Conservation (phyloP, 2,113 vertebrate genomes). For the Antechinus flavipes region DNA sequence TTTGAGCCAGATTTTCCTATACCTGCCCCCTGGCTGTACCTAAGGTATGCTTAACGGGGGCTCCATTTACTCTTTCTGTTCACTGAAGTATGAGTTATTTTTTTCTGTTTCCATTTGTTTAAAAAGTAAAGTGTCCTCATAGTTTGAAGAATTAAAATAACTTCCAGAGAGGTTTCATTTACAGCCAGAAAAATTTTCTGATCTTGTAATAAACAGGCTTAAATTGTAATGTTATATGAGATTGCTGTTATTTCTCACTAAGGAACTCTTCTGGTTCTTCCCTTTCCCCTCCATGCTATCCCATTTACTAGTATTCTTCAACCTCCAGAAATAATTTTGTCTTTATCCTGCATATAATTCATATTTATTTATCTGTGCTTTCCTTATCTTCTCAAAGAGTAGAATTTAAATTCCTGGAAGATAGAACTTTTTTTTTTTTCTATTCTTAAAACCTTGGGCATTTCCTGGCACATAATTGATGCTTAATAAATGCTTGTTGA, state of each 20-base stretch:
- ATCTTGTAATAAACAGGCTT: background rate
- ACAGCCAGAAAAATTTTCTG: background rate
- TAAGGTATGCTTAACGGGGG: background rate
- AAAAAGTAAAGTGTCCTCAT: background rate
- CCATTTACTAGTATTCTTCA: background rate
- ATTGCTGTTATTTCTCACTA: background rate
- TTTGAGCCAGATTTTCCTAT: constrained; percentile 6
- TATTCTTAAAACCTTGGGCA: background rate
- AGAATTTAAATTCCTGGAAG: background rate
- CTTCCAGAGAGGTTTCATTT: background rate
- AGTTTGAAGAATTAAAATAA: background rate
- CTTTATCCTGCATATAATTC: background rate
- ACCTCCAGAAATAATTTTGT: background rate
- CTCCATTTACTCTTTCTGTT: background rate
- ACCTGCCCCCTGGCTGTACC: background rate
- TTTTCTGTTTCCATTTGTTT: background rate
- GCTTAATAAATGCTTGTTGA: background rate
- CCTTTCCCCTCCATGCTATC: too few relatives aligned
- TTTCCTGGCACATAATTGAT: background rate
- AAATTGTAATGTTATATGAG: background rate
- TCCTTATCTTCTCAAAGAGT: background rate
- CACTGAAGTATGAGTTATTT: background rate
- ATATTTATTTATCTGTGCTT: background rate
- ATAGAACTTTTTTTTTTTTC: background rate
- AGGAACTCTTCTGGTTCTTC: background rate